Evolutionary conservation across 1,140 invertebrate species (phyloP).

Genomic region (Ceratoteleas bidentatus): DNA sequence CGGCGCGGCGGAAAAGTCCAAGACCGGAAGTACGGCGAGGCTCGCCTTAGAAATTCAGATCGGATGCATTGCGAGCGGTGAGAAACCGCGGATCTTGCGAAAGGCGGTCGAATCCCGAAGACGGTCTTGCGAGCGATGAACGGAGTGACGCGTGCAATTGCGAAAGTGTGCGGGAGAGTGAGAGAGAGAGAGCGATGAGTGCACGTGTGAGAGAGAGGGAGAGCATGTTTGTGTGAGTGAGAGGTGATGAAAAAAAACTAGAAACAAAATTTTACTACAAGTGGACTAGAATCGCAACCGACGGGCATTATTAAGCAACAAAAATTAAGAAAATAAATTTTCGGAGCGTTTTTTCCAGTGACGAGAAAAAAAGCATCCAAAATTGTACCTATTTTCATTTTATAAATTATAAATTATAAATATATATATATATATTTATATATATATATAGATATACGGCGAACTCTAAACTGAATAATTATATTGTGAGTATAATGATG

Average conservation of each 20-base stretch:
- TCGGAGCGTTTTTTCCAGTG: slow-evolving; percentile 80
- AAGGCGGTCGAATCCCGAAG: slow-evolving; percentile 64
- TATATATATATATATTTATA: slow-evolving; percentile 79
- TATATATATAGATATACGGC: slow-evolving; percentile 80
- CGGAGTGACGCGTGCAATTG: slow-evolving; percentile 30
- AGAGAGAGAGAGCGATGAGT: slow-evolving; percentile 9
- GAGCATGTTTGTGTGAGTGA: slow-evolving; percentile 9
- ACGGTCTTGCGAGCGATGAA: slow-evolving; percentile 49
- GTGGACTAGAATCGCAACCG: slow-evolving; percentile 82
- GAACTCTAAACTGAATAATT: slow-evolving; percentile 78
- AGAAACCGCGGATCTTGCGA: slow-evolving; percentile 57
- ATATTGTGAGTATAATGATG: slow-evolving; percentile 78
- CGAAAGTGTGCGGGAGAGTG: slow-evolving; percentile 44
- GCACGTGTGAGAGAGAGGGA: slow-evolving; percentile 53
- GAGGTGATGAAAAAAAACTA: slow-evolving; percentile 59
- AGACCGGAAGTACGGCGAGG: slow-evolving; percentile 62
- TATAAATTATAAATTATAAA: slow-evolving; percentile 82
- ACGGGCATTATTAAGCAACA: slow-evolving; percentile 80
- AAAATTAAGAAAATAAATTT: slow-evolving; percentile 75
- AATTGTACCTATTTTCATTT: slow-evolving; percentile 83
- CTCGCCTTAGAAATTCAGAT: slow-evolving; percentile 72
- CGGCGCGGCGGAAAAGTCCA: slow-evolving; percentile 60
- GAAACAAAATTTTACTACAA: slow-evolving; percentile 81
- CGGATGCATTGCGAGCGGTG: slow-evolving; percentile 64
- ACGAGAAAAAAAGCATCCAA: slow-evolving; percentile 79